phyloP scores from a whole-genome alignment of 2,113 vertebrate species.

The Thermophis baileyi region DNA sequence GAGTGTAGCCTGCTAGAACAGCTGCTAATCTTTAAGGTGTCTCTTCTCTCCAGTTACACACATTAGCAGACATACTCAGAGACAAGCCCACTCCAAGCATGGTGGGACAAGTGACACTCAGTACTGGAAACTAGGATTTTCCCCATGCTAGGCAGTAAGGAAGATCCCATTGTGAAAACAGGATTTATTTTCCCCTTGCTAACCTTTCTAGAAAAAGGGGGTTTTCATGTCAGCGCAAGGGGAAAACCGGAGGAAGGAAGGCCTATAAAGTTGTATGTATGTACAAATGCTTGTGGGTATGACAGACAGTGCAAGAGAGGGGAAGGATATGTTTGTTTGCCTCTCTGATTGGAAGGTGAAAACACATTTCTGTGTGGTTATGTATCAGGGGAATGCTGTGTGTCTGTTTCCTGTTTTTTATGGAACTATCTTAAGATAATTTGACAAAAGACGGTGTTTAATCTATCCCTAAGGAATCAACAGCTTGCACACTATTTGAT shows the following conservation, averaged over 20 bases:
- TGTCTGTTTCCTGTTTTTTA: background rate
- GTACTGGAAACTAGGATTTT: background rate
- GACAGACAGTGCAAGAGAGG: background rate
- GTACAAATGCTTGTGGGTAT: background rate
- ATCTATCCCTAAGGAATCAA: background rate
- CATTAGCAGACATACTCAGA: background rate
- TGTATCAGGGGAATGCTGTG: background rate
- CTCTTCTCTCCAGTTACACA: background rate
- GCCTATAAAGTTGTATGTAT: background rate
- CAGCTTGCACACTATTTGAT: background rate
- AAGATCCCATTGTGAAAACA: background rate
- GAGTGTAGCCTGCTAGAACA: background rate
- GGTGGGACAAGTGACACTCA: background rate
- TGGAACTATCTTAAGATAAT: background rate
- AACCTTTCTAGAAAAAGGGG: background rate
- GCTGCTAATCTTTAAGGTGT: background rate
- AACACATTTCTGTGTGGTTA: background rate
- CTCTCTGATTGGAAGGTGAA: background rate
- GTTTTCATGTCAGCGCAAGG: background rate
- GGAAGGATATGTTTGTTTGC: background rate
- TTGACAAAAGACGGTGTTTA: background rate
- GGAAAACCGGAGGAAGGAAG: background rate
- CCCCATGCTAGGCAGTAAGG: background rate
- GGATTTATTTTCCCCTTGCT: background rate
- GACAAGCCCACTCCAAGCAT: background rate